These are phyloP conservation scores for Parauchenoglanis ngamensis DNA, from an alignment of 2,797 vertebrate genomes.

Conservation along the genomic window DNA sequence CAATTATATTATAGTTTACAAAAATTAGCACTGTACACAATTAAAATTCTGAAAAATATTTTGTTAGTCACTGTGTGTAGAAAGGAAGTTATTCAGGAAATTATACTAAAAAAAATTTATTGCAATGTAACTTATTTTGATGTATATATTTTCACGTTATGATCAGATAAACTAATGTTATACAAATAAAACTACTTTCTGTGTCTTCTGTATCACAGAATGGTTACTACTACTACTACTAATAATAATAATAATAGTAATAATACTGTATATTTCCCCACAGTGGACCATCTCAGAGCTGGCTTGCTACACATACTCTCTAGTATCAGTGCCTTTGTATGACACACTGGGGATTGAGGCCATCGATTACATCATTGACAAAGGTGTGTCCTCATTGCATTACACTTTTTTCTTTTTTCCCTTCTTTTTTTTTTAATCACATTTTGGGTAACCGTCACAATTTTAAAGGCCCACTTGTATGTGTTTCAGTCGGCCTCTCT, in stretches of 20 bases:
- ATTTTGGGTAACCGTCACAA: not conserved
- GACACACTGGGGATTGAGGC: constrained; percentile 92
- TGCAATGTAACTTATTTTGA: not conserved
- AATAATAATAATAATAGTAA: not conserved
- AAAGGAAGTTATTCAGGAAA: not conserved
- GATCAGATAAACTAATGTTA: not conserved
- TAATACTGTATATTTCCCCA: constrained; percentile 42
- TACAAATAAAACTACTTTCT: not conserved
- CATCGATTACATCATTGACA: constrained; percentile 80
- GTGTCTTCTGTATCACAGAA: not conserved
- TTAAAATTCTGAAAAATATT: not conserved
- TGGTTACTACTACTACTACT: not conserved
- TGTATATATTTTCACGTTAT: not conserved
- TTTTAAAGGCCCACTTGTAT: not conserved
- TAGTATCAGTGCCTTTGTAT: constrained; percentile 91
- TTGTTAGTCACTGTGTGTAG: not conserved
- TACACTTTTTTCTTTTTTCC: not conserved
- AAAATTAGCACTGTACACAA: not conserved
- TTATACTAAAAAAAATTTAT: not conserved
- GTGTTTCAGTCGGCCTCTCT: constrained; percentile 71
- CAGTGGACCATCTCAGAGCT: constrained; percentile 95
- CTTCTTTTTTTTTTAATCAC: not conserved
- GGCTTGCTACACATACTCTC: constrained; percentile 89
- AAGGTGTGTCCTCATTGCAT: constrained; percentile 66
- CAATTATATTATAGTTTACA: not conserved